Conservation (phyloP, 1,140 invertebrate genomes). For the Carposina sasakii region DNA sequence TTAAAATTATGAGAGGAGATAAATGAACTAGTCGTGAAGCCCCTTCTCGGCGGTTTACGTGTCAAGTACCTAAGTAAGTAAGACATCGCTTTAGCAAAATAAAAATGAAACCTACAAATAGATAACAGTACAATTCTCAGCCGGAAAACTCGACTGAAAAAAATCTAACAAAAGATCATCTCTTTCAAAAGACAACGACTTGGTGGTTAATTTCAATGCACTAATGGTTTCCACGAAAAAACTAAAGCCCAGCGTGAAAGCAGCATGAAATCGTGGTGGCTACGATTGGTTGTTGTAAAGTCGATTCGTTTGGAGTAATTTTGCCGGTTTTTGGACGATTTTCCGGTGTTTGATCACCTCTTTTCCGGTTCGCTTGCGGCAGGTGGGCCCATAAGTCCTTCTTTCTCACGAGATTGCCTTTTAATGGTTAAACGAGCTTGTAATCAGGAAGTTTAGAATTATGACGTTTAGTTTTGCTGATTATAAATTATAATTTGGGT, state of each 20-base stretch:
- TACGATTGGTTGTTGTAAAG: conserved; percentile 42
- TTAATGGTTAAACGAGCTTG: conserved; percentile 32
- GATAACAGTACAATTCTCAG: conserved; percentile 11
- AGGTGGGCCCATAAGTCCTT: conserved; percentile 42
- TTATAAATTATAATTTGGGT: no score
- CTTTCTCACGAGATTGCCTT: conserved; percentile 62
- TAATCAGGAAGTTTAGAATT: conserved; percentile 45
- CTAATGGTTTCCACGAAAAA: conserved; percentile 46
- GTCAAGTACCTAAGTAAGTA: no score
- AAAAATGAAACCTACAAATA: conserved; percentile 23
- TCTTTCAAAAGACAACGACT: conserved; percentile 29
- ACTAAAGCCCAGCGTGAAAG: conserved; percentile 38
- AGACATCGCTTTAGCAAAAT: conserved; percentile 19
- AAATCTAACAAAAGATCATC: conserved; percentile 14
- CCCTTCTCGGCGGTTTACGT: no score
- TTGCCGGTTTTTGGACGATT: conserved; percentile 63
- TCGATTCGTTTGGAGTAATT: conserved; percentile 58
- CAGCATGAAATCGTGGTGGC: conserved; percentile 29
- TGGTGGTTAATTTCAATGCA: conserved; percentile 45
- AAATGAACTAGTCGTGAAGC: no score
- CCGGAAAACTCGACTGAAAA: conserved; percentile 26
- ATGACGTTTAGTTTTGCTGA: conserved; percentile 17
- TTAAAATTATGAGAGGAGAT: no score
- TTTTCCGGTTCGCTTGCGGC: conserved; percentile 59
- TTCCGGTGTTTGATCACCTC: conserved; percentile 58